phyloP scores from a whole-genome alignment of 2,113 vertebrate genomes.

The Puntigrus tetrazona region DNA sequence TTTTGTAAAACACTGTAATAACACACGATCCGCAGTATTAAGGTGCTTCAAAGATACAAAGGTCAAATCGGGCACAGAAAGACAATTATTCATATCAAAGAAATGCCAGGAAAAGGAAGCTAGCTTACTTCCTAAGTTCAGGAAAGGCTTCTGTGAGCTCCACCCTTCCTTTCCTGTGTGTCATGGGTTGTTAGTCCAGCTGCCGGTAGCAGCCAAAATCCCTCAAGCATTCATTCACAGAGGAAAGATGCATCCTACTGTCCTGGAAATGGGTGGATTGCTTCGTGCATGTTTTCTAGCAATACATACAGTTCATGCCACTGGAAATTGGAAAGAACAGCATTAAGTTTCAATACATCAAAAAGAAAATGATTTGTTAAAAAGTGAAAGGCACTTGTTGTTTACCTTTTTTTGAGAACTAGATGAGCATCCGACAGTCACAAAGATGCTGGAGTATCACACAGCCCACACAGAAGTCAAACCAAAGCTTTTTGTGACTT shows the following conservation, averaged over 20 bases:
- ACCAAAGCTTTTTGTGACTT: no score
- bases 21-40: neutral
- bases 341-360: neutral
- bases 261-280: constrained; percentile 1
- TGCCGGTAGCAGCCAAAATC: constrained; percentile 9
- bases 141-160: neutral
- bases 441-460: no score
- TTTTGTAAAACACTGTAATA: constrained; percentile 1
- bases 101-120: constrained; percentile 19
- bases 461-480: no score
- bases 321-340: neutral
- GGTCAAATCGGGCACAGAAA: neutral
- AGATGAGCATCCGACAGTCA: no score
- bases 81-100: constrained; percentile 6
- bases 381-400: no score
- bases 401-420: no score
- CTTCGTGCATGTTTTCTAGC: neutral
- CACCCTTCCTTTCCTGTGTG: constrained; percentile 23
- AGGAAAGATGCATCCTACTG: constrained; percentile 9
- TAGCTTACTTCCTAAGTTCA: constrained; percentile 9
- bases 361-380: no score
- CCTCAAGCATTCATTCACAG: constrained; percentile 5
- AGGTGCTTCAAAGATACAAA: constrained; percentile 4
- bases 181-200: constrained; percentile 18
- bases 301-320: neutral